Evolutionary conservation across 2,888 invertebrate genomes (phyloP).

Genomic region (Drosophila lutescens): DNA sequence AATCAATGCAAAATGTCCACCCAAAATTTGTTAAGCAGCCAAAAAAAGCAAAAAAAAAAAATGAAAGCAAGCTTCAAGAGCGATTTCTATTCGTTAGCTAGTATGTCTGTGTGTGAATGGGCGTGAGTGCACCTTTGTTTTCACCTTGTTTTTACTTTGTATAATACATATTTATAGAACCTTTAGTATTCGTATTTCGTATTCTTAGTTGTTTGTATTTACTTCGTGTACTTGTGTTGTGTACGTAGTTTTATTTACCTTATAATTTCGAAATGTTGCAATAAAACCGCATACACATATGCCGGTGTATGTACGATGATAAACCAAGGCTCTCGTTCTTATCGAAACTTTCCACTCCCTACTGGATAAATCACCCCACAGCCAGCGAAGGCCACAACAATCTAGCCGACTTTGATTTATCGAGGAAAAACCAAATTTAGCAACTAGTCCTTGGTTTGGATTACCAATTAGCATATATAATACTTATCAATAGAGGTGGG

Average conservation of each 20-base stretch:
- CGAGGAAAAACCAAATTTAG: conserved; percentile 49
- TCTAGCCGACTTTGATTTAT: conserved; percentile 38
- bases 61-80: conserved; percentile 10
- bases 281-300: conserved; percentile 38
- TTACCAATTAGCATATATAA: conserved; percentile 59
- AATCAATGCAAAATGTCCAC: conserved; percentile 42
- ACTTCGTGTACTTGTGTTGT: conserved; percentile 38
- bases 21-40: conserved; percentile 29
- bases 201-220: conserved; percentile 25
- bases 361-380: background rate
- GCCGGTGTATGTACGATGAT: conserved; percentile 18
- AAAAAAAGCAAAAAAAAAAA: background rate
- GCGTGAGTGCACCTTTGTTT: conserved; percentile 33
- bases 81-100: conserved; percentile 38
- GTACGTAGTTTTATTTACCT: conserved; percentile 41
- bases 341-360: background rate
- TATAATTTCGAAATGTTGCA: conserved; percentile 42
- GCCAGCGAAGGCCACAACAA: conserved; percentile 20
- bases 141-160: conserved; percentile 33
- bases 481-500: conserved; percentile 40
- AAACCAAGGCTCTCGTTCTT: conserved; percentile 2
- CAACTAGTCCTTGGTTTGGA: conserved; percentile 50
- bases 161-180: conserved; percentile 19
- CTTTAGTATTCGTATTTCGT: conserved; percentile 25
- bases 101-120: conserved; percentile 18